A percentile compares a stretch with the other conserved stretches of the same genome.
These are phyloP conservation scores for Hyaena hyaena DNA, from an alignment of 2,113 vertebrate species.

Conservation along the genomic window DNA sequence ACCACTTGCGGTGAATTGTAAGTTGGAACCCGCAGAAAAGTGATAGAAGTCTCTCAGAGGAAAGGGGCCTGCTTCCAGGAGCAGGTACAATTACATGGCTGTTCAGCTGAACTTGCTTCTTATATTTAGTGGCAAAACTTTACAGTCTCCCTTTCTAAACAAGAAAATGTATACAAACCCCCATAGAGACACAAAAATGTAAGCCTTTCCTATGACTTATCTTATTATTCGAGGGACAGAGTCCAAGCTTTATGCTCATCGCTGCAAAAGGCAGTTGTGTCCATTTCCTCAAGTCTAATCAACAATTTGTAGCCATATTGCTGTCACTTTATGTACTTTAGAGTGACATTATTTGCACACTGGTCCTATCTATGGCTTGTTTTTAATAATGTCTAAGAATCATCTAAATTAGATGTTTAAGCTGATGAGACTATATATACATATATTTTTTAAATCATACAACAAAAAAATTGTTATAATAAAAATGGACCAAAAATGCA, in stretches of 20 bases:
- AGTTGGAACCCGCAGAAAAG: not conserved
- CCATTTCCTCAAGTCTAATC: not conserved
- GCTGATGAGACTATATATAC: not conserved
- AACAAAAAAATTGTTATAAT: not conserved
- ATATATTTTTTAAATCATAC: not conserved
- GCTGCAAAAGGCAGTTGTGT: not conserved
- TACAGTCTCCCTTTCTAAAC: constrained; percentile 17
- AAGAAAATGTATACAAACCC: not conserved
- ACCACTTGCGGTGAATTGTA: constrained; percentile 54
- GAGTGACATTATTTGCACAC: not conserved
- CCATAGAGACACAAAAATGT: not conserved
- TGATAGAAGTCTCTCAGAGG: constrained; percentile 52
- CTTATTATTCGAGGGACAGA: not conserved
- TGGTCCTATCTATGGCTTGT: not conserved
- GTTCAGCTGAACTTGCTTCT: constrained; percentile 1
- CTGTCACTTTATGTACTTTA: not conserved
- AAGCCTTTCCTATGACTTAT: not conserved
- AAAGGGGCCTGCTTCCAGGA: not conserved
- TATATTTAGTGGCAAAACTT: constrained; percentile 54
- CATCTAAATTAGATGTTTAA: not conserved
- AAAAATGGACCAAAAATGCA: constrained; percentile 24
- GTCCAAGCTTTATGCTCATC: not conserved
- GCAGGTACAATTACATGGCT: not conserved
- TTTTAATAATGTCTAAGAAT: not conserved
- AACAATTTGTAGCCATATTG: not conserved